Evolutionary conservation across 2,888 invertebrate genomes (phyloP), one percentile per base, ranked within the genome.

Genomic region (Dendrolimus pini): DNA sequence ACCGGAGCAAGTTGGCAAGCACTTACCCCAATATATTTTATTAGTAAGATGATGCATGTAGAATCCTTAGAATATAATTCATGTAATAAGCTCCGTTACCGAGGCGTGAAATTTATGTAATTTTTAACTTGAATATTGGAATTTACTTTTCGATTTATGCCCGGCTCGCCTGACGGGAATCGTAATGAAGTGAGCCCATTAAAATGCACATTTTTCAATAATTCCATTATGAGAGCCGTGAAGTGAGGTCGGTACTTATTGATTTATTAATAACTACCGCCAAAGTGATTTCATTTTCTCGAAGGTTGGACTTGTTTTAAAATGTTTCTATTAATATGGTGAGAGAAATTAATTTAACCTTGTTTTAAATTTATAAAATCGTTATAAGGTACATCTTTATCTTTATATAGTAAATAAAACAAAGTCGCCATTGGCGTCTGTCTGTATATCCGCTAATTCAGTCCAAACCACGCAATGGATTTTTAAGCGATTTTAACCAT

Each of bases 111-210:
- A 74, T 75, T 71, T 71, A 70, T 71, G 68, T 69, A 70, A 74
- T 68, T 70, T 71, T 71, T 67, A 70, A 68, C 66, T 64, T 65
- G 62, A 67, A 68, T 71, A 76, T 75, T 68, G 72, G 70, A 74
- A 72, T 72, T 70, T 62, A 69, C 62, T 64, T 66, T 62, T 62
- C 61, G 61, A 68, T 68, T 68, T 68, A 70, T 69, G 67, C 63
- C 61, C 61, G 41, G 57, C 63, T 55, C 64, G 65, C 70, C 67
- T 66, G 71, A 59, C 62, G 58, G 62, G 70, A 71, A 72, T 72
- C 61, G 59, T 65, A 71, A 71, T 70, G 70, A 69, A 63, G 65
- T 62, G 59, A 59, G 55, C 47, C 55, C 64, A 65, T 69, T 66
- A 68, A 68, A 70, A 68, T 68, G 67, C 68, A 69, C 62, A 67